These are phyloP conservation scores for Aspiorhynchus laticeps DNA, from an alignment of 2,113 vertebrate genomes.

Conservation along the genomic window DNA sequence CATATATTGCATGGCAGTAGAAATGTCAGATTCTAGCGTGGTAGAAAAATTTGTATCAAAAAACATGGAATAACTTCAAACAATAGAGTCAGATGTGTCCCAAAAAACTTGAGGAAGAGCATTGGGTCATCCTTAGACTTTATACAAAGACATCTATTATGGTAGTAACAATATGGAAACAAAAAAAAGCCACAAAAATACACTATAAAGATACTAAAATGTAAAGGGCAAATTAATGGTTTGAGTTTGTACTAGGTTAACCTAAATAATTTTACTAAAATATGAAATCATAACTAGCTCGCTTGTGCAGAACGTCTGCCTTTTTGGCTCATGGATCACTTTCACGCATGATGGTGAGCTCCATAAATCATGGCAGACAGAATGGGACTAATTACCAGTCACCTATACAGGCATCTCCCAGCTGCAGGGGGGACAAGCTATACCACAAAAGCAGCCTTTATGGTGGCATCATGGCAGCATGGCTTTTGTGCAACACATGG, in stretches of 20 bases:
- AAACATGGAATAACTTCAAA: neutral
- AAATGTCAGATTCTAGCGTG: neutral
- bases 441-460: conserved; percentile 19
- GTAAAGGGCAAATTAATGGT: neutral
- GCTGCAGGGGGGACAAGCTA: conserved; percentile 23
- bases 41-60: neutral
- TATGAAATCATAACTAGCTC: conserved; percentile 49
- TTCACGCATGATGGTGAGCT: conserved; percentile 67
- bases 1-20: neutral
- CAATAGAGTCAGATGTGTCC: neutral
- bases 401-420: conserved; percentile 44
- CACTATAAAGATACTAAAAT: neutral
- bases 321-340: conserved; percentile 78
- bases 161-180: neutral
- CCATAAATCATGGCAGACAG: conserved; percentile 87
- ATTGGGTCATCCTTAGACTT: neutral
- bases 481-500: neutral
- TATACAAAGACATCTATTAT: neutral
- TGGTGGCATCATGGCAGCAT: neutral
- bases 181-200: neutral
- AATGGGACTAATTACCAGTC: conserved; percentile 85
- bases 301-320: conserved; percentile 59
- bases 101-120: neutral
- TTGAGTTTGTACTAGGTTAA: conserved; percentile 16
- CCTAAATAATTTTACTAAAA: conserved; percentile 56